A percentile compares a stretch with the other conserved stretches of the same genome.
Conservation (phyloP, 2,888 invertebrate genomes). For the Tinea semifulvella region DNA sequence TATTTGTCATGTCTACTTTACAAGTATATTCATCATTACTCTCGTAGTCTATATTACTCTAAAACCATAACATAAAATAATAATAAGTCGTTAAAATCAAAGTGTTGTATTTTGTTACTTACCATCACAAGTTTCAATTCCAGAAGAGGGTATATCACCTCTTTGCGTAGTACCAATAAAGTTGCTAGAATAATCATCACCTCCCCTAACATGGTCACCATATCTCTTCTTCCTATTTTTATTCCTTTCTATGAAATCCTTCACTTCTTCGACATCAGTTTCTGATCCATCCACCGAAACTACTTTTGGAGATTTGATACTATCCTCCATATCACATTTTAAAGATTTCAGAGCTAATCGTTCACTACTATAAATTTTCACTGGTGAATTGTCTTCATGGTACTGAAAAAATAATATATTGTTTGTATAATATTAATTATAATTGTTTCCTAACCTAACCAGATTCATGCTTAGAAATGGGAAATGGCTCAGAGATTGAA, state of each 20-base stretch:
- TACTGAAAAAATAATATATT: slow-evolving; percentile 44
- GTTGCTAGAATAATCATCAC: slow-evolving; percentile 48
- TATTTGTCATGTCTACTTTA: too few species aligned
- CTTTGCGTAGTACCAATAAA: slow-evolving; percentile 40
- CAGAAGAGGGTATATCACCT: slow-evolving; percentile 52
- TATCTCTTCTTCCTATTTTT: slow-evolving; percentile 33
- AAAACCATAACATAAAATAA: too few species aligned
- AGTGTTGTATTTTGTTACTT: too few species aligned
- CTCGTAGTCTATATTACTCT: too few species aligned
- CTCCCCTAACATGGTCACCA: slow-evolving; percentile 36
- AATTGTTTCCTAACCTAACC: not conserved
- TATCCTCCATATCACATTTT: slow-evolving; percentile 44
- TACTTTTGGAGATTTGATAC: slow-evolving; percentile 34
- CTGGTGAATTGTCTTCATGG: slow-evolving; percentile 66
- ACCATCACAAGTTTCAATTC: slow-evolving; percentile 58
- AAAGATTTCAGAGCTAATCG: slow-evolving; percentile 57
- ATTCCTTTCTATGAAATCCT: slow-evolving; percentile 42
- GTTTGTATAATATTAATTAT: not conserved
- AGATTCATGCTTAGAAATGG: too few species aligned
- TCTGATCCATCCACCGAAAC: slow-evolving; percentile 39
- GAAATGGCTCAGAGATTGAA: too few species aligned
- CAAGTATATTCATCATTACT: too few species aligned
- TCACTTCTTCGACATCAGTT: slow-evolving; percentile 45
- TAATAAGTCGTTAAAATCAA: too few species aligned
- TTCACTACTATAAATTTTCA: slow-evolving; percentile 61